Evolutionary conservation across 2,113 vertebrate genomes (phyloP).

Genomic region (Pachypanchax playfairii): DNA sequence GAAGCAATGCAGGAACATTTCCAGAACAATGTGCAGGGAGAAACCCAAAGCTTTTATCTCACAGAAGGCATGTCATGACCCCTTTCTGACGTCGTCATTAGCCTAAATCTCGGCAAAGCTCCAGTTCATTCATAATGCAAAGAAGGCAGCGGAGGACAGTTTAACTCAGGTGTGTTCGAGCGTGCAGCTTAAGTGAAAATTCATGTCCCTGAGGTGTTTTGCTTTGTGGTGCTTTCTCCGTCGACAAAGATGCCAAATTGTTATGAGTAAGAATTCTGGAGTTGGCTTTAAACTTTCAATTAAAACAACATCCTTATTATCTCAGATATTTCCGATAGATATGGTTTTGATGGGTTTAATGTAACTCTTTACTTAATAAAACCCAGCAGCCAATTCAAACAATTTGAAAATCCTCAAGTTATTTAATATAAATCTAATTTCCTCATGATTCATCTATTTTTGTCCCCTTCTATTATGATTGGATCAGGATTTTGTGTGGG

Average conservation of each 20-base stretch:
- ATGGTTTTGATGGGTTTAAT: neutral
- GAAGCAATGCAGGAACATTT: conserved; percentile 31
- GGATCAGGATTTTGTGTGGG: neutral
- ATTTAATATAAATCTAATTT: neutral
- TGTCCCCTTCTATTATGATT: neutral
- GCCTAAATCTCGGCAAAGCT: conserved; percentile 16
- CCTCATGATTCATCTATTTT: neutral
- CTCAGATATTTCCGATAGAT: no score
- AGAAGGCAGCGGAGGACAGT: neutral
- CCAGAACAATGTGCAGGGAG: conserved; percentile 3
- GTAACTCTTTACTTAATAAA: neutral
- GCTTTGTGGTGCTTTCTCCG: neutral
- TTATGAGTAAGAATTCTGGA: neutral
- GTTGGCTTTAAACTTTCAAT: no score
- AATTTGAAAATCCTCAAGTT: rapidly evolving
- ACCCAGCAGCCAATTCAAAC: neutral
- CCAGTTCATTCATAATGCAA: conserved; percentile 17
- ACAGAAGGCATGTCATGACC: conserved; percentile 8
- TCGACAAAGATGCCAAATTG: neutral
- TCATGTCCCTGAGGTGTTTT: neutral
- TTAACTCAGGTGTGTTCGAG: neutral
- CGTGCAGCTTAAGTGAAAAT: neutral
- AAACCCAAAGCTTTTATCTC: conserved; percentile 40
- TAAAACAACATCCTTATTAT: no score
- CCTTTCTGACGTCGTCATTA: conserved; percentile 11